Base-by-base conservation (phyloP, 2,113 vertebrate species). In the Tylochromis polylepis region DNA sequence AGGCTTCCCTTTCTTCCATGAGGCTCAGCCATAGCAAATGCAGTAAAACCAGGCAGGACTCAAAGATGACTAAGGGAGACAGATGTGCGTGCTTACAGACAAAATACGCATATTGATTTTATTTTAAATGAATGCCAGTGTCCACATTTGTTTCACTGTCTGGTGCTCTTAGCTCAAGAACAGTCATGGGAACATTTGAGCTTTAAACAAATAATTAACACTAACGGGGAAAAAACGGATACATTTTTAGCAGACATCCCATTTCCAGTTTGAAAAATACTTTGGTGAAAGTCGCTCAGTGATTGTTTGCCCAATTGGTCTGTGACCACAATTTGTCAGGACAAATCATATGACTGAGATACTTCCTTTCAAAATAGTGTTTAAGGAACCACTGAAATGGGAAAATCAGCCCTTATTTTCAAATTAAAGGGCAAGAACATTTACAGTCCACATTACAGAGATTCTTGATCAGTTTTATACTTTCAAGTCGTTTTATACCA, bases 341-440 rank as follows among this genome's bases (percentile, higher is more conserved):
- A 90, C 90, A 94, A 90, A 93, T 95, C 93, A 85, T 91, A 85
- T 77, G 90, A 94, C 94, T 88, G 92, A 94, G 92, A 93, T 86
- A 90, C 92, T 93, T 95, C 93, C 93, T 95, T 94, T 92, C 81
- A 94, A 95, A 94, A 93, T 56, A 92, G 93, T 94, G 62, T 94
- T 95, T 93, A 93, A 90, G 70, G 87, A 95, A 95, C 94, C 93
- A 82, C 93, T 87, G 87, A 93, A 91, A 93, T 90, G 87, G 36
- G 29, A 91, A 94, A 92, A 92, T 94, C 87, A 94, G 84, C 87
- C 87, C 81, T 87, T 92, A 89, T 91, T 94, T 93, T 92, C 84
- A 90, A 93, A 94, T 94, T 79, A 95, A 91, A 94, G 93, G 91
- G 92, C 82, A 87, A 87, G 86, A 81, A 84, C 29, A 38, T 88